Evolutionary conservation across 2,113 vertebrate genomes (phyloP), one percentile per base, ranked within the genome.

Genomic region (Gyps fulvus): DNA sequence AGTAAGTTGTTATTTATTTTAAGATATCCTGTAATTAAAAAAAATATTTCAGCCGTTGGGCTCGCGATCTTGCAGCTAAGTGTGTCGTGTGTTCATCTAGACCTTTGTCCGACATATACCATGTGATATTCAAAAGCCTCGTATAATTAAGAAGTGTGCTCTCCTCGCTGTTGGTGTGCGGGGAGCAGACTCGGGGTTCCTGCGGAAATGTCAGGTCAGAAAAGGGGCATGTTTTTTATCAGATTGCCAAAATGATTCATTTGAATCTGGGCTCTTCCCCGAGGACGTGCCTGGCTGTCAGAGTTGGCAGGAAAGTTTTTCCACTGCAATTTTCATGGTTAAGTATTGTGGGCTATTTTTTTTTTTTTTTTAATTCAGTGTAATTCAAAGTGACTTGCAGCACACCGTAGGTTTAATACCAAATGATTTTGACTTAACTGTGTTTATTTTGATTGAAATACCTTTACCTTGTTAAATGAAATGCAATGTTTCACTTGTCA

Each of bases 31-130:
- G 5, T 74, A 85, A 70, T 66, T 67, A 1, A 71, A 38, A 66
- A 55, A 43, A 81, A 9, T 13, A 43, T 73, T 72, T 69, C 23
- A 36, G 0, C 43, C 5, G 1, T 55, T 83, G 23, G 47, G 12
- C 54, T 76, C 5, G 11, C 1, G 0, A 2, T 69, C 66, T 65
- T 23, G 13, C 66, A 55, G 5, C 45, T 58, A 5, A 25, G 13
- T 26, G 1, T 13, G 18, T 13, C 0, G 0, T 8, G 31, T 26
- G 29, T 76, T 36, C 2, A 3, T 27, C 32, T 17, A 11, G 86
- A 32, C 52, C 32, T 80, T 50, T 69, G 27, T 15, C 42, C 2
- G 10, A 14, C 31, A 10, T 54, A 0, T 7, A 11, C 36, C 8
- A 1, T 3, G 19, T 36, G 47, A 10, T 15, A 52, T 22, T 23